Evolutionary conservation across 2,888 invertebrate species (phyloP).

Genomic region (Dexiosoma caninum): DNA sequence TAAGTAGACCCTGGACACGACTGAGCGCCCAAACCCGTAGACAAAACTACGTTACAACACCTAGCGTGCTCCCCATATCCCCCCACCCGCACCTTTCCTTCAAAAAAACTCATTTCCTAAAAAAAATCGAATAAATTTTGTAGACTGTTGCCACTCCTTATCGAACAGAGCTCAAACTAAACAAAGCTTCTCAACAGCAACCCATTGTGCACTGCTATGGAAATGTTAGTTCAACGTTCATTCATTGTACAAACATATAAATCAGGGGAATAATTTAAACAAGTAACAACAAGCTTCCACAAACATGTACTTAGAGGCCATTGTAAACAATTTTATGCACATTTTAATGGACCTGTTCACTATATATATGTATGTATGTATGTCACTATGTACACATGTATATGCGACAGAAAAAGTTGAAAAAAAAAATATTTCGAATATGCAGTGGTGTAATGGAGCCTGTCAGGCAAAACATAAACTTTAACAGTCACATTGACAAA

Average conservation of each 20-base stretch:
- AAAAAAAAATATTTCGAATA: constrained; percentile 61
- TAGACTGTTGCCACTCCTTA: too few species aligned
- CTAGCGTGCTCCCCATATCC: too few species aligned
- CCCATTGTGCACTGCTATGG: constrained; percentile 19
- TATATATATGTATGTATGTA: too few species aligned
- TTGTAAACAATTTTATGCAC: constrained; percentile 61
- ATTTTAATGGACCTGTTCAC: constrained; percentile 63
- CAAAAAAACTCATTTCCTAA: too few species aligned
- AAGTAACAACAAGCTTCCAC: constrained; percentile 55
- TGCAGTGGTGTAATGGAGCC: constrained; percentile 65
- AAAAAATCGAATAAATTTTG: too few species aligned
- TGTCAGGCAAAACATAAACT: constrained; percentile 66
- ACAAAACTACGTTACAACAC: too few species aligned
- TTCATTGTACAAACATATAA: constrained; percentile 42
- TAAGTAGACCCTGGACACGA: too few species aligned
- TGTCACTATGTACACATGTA: too few species aligned
- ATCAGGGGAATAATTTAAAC: constrained; percentile 60
- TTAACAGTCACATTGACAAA: constrained; percentile 65
- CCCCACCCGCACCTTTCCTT: too few species aligned
- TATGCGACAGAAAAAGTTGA: constrained; percentile 5
- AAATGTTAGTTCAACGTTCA: constrained; percentile 1
- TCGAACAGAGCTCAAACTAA: too few species aligned
- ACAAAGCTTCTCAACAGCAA: not conserved
- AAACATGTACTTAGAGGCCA: constrained; percentile 49
- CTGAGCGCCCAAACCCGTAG: too few species aligned